Evolutionary conservation across 1,140 invertebrate genomes (phyloP), one percentile per base, ranked within the genome.

Genomic region (Atta texana): DNA sequence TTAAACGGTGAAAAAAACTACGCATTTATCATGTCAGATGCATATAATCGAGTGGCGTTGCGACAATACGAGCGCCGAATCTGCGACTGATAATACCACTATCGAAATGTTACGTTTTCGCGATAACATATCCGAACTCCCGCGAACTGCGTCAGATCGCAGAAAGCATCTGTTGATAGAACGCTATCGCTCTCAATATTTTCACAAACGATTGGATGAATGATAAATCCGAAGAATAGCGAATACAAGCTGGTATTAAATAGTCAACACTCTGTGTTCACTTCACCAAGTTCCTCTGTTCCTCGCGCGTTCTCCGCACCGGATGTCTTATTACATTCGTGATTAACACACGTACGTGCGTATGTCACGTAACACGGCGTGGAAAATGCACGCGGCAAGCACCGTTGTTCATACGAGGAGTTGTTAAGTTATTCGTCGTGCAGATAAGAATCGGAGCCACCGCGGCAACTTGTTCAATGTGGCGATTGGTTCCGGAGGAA

Each of bases 41-140:
- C 14, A 3, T 21, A 4, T 24, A 21, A 53, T 66, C 49, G 44
- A 16, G 34, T 57, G 51, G 3, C 44, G 55, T 14, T 28, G 53
- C 28, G 68, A 7, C 18, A 39, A n/a, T 14, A 28, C 24, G 49
- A 77, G n/a, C 31, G 34, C 21, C 59, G 51, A 85, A 85, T 64
- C 57, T n/a, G 31, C n/a, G 21, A 64, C 82, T 78, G 82, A 85
- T 49, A 78, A 64, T 28, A 51, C 7, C 74, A 8, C n/a, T 66
- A 78, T 78, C 34, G 49, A 85, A 44, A 31, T 44, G 51, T 85
- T 78, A 55, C 49, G 44, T 39, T 49, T 44, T 31, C 82, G 55
- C 74, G 49, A 85, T 77, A 85, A 78, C 82, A n/a, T 39, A 6
- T 39, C 1, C 72, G n/a, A 75, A 81, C 44, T 53, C 4, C 55